These are phyloP conservation scores for Drosophila merina DNA, from an alignment of 2,888 invertebrate genomes.

Conservation along the genomic window DNA sequence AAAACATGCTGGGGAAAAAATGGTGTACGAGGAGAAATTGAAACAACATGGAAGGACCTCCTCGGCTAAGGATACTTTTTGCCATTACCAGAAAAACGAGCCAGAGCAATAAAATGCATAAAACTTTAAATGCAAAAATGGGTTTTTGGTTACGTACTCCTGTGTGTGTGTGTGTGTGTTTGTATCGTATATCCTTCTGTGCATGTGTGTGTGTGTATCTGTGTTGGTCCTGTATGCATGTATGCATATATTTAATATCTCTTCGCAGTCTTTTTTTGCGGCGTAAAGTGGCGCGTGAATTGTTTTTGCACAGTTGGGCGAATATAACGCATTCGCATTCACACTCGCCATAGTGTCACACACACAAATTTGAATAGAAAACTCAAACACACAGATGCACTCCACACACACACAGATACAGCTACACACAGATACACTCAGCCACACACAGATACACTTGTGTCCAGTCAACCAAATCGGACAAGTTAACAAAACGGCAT, in stretches of 20 bases:
- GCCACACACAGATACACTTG: slow-evolving; percentile 13
- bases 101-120: slow-evolving; percentile 61
- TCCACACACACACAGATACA: not conserved
- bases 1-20: not conserved
- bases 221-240: not conserved
- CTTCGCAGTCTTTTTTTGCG: slow-evolving; percentile 2
- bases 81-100: slow-evolving; percentile 31
- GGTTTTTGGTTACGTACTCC: slow-evolving; percentile 30
- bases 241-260: slow-evolving; percentile 28
- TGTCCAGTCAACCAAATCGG: slow-evolving; percentile 30
- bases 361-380: slow-evolving; percentile 1
- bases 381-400: no score
- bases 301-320: slow-evolving; percentile 48
- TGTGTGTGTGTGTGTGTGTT: not conserved
- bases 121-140: slow-evolving; percentile 49
- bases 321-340: slow-evolving; percentile 42
- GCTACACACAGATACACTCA: not conserved
- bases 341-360: slow-evolving; percentile 13
- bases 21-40: slow-evolving; percentile 27
- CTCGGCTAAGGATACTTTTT: slow-evolving; percentile 38
- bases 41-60: slow-evolving; percentile 32
- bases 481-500: slow-evolving; percentile 16
- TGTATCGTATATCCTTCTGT: not conserved
- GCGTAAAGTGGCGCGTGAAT: slow-evolving; percentile 48
- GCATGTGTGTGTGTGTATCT: no score